These are phyloP conservation scores for Colletes latitarsis DNA, from an alignment of 1,140 invertebrate genomes.

Conservation along the genomic window DNA sequence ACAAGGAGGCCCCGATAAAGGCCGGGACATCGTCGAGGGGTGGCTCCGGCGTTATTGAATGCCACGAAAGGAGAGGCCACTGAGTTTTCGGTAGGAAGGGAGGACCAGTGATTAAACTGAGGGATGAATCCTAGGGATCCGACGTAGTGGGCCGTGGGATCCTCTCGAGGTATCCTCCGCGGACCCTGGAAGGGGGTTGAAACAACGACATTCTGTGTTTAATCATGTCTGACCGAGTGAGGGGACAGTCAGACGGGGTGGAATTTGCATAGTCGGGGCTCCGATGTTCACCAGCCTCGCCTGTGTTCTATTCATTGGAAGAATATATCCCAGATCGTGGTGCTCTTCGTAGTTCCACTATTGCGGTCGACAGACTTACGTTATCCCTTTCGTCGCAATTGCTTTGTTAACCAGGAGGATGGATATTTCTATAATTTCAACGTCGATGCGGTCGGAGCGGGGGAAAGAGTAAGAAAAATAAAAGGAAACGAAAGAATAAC, in stretches of 20 bases:
- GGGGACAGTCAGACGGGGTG: conserved; percentile 59
- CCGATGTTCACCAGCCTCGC: conserved; percentile 1
- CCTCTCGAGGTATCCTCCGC: conserved; percentile 52
- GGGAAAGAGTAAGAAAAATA: neutral
- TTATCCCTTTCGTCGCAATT: no score
- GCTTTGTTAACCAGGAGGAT: no score
- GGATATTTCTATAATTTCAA: neutral
- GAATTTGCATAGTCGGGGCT: conserved; percentile 72
- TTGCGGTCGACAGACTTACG: no score
- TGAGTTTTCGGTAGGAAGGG: conserved; percentile 65
- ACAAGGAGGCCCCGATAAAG: conserved; percentile 48
- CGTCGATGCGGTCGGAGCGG: neutral
- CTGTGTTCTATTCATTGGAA: conserved; percentile 1
- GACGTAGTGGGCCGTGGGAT: conserved; percentile 49
- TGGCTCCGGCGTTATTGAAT: conserved; percentile 76
- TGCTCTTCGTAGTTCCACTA: no score
- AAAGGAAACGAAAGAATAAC: neutral
- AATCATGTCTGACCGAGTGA: conserved; percentile 78
- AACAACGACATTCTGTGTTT: conserved; percentile 79
- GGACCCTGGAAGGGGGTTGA: conserved; percentile 56
- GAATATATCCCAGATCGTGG: neutral
- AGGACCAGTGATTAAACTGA: conserved; percentile 77
- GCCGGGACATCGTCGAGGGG: conserved; percentile 51
- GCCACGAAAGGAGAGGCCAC: conserved; percentile 67
- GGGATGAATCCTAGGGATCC: conserved; percentile 69